Evolutionary conservation across 2,113 vertebrate species (phyloP).

Genomic region (Bambusicola thoracicus): DNA sequence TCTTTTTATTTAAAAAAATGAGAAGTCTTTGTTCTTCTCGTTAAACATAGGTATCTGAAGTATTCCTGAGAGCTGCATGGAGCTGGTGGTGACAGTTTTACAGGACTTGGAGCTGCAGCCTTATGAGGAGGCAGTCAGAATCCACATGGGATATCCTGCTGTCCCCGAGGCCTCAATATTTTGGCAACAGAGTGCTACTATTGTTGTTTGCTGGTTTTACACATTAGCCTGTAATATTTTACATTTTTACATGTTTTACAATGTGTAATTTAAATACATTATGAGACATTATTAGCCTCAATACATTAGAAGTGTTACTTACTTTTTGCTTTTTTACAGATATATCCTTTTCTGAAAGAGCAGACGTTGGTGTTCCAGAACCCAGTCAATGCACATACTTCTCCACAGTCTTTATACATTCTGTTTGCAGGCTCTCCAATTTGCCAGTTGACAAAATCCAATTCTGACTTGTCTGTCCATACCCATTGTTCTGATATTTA

Average conservation of each 20-base stretch:
- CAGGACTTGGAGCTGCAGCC: background rate
- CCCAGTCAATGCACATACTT: conserved; percentile 76
- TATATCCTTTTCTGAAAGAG: conserved; percentile 80
- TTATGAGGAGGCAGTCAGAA: background rate
- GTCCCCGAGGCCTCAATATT: background rate
- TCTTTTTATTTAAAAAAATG: background rate
- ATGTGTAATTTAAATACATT: background rate
- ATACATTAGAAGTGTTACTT: conserved; percentile 30
- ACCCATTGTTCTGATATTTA: conserved; percentile 74
- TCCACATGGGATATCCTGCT: background rate
- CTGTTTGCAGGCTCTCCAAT: conserved; percentile 66
- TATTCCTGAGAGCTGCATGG: background rate
- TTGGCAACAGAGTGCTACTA: background rate
- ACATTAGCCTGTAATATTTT: background rate
- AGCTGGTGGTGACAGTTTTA: background rate
- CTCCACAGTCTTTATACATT: conserved; percentile 79
- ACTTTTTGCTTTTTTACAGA: conserved; percentile 92
- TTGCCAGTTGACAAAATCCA: conserved; percentile 91
- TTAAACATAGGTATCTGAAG: background rate
- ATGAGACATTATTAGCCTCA: background rate
- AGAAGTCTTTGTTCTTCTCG: background rate
- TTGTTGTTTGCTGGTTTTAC: background rate
- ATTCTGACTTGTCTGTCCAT: conserved; percentile 84
- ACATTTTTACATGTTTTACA: background rate
- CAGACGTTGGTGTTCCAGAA: conserved; percentile 82